Percentiles rank a stretch among this genome's conserved stretches.
Evolutionary conservation across 92 coral and sea anemone genomes (phyloP).

Genomic region (Galaxea fascicularis): DNA sequence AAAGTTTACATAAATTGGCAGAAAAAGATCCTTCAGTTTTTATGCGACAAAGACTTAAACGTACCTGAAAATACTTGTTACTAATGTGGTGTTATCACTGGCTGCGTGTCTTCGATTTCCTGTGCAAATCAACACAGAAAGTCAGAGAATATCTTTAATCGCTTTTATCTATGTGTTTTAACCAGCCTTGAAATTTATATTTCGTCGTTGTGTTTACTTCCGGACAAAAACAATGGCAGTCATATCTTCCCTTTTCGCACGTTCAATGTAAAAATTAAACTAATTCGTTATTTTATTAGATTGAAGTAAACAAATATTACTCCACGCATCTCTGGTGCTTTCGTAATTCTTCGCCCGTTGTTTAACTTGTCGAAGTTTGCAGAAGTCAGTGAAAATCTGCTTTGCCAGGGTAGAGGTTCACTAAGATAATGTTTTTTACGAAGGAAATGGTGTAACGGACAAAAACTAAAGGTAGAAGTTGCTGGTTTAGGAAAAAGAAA

Average conservation of each 20-base stretch:
- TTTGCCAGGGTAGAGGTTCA: too few species aligned
- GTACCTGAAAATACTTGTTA: not conserved
- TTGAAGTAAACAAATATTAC: not conserved
- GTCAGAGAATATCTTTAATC: not conserved
- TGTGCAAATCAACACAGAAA: not conserved
- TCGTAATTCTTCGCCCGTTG: not conserved
- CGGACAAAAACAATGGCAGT: constrained; percentile 28
- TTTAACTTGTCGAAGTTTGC: not conserved
- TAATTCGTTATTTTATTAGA: not conserved
- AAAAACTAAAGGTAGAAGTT: too few species aligned
- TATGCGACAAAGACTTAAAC: too few species aligned
- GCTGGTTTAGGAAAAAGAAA: too few species aligned
- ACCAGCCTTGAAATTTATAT: not conserved
- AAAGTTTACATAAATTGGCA: too few species aligned
- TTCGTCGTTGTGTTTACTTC: constrained; percentile 15
- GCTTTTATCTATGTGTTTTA: not conserved
- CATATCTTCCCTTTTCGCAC: constrained; percentile 10
- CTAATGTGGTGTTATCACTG: not conserved
- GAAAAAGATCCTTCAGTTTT: too few species aligned
- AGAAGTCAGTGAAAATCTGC: not conserved
- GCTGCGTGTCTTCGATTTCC: not conserved
- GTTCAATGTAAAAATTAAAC: not conserved
- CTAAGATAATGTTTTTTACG: too few species aligned
- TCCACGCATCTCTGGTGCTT: not conserved
- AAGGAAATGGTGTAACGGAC: too few species aligned